phyloP scores from a whole-genome alignment of 2,888 invertebrate genomes.

The Patella caerulea region DNA sequence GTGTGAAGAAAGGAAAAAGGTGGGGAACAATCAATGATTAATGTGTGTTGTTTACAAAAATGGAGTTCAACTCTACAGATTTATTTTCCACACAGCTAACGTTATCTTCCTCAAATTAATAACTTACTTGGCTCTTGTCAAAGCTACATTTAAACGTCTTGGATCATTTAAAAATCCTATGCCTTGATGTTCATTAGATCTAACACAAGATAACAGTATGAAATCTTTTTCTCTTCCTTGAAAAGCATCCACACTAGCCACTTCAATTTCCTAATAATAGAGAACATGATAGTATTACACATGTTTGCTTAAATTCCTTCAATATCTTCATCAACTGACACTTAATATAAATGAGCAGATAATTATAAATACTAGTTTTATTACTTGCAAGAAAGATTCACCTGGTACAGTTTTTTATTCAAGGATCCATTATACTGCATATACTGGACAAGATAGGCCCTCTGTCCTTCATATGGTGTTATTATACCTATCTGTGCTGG shows the following conservation, averaged over 20 bases:
- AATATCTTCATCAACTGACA: neutral
- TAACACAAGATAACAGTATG: slow-evolving; percentile 98
- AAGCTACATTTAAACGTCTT: slow-evolving; percentile 94
- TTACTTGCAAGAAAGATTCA: slow-evolving; percentile 38
- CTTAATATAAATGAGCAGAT: neutral
- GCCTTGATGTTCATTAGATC: slow-evolving; percentile 98
- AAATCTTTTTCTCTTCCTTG: slow-evolving; percentile 99
- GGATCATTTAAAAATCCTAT: slow-evolving; percentile 99
- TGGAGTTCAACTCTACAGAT: no score
- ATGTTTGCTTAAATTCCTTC: neutral
- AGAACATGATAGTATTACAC: slow-evolving; percentile 3
- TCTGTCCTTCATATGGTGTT: slow-evolving; percentile 98
- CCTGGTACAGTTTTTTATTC: slow-evolving; percentile 91
- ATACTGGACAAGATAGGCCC: slow-evolving; percentile 95
- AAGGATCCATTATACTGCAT: slow-evolving; percentile 99
- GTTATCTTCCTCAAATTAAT: neutral
- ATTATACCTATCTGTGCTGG: slow-evolving; percentile 97
- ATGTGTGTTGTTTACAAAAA: neutral
- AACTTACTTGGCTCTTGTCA: slow-evolving; percentile 89
- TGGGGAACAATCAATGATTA: neutral
- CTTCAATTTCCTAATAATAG: slow-evolving; percentile 91
- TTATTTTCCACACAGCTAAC: no score
- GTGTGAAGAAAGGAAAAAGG: neutral
- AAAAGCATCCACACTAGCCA: slow-evolving; percentile 99
- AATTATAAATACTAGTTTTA: no score